Evolutionary conservation across 2,113 vertebrate genomes (phyloP).

Genomic region (Stercorarius parasiticus): DNA sequence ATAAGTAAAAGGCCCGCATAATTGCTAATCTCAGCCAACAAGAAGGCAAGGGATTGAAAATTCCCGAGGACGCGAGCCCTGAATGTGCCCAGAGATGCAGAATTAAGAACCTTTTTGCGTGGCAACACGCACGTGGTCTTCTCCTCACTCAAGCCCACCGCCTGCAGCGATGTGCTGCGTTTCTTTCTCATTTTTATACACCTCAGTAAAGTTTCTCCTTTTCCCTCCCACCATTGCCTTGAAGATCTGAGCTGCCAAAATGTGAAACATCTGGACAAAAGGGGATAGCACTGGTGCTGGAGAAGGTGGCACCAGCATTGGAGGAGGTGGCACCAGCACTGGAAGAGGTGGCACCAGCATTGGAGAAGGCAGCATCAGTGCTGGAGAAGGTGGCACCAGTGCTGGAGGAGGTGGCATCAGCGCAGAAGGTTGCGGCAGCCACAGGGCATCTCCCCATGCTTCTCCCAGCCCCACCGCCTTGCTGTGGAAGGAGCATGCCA

Average conservation of each 20-base stretch:
- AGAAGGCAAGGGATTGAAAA: not conserved
- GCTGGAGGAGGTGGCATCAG: not conserved
- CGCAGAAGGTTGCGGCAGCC: not conserved
- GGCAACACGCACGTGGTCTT: not conserved
- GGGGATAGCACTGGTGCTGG: accelerated
- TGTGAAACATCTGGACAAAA: not conserved
- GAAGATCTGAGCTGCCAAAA: not conserved
- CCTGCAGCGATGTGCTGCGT: not conserved
- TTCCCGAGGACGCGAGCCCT: not conserved
- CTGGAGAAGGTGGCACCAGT: not conserved
- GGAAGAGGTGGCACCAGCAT: not conserved
- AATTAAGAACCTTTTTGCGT: not conserved
- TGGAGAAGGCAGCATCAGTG: not conserved
- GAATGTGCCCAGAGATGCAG: not conserved
- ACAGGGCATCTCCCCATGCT: not conserved
- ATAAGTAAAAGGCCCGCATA: not conserved
- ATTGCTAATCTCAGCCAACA: not conserved
- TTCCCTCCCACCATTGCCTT: not conserved
- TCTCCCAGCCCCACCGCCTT: not conserved
- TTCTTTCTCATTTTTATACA: not conserved
- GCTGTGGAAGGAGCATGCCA: accelerated
- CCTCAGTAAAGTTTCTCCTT: not conserved
- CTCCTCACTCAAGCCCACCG: not conserved
- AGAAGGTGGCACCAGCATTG: not conserved
- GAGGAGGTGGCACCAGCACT: not conserved